A percentile compares a stretch with the other conserved stretches of the same genome.
Conservation (phyloP, 2,113 vertebrate genomes). For the Holacanthus passer region DNA sequence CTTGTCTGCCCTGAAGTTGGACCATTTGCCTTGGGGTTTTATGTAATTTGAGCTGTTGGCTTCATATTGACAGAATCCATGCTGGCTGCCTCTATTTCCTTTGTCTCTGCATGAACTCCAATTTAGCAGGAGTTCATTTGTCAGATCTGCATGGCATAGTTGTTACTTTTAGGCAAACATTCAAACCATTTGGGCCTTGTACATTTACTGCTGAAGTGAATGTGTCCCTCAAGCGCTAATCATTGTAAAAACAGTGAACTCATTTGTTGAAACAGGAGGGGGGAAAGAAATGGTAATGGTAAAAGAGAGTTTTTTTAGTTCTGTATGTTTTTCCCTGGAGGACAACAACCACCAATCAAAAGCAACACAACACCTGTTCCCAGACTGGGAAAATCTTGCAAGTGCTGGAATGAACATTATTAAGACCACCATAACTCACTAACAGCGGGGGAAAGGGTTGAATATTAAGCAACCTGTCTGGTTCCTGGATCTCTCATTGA, state of each 20-base stretch:
- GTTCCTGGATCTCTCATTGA: constrained; percentile 42
- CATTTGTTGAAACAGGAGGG: constrained; percentile 61
- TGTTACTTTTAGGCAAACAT: constrained; percentile 39
- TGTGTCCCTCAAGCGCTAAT: constrained; percentile 55
- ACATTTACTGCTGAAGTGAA: constrained; percentile 46
- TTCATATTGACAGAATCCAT: constrained; percentile 34
- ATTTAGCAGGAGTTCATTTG: constrained; percentile 31
- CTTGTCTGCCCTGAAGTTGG: constrained; percentile 32
- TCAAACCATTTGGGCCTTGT: constrained; percentile 18
- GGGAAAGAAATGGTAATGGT: constrained; percentile 19
- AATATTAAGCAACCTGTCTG: constrained; percentile 50
- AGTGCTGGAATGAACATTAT: constrained; percentile 58
- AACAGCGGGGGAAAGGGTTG: constrained; percentile 21
- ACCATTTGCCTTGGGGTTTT: constrained; percentile 30
- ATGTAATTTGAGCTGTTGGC: constrained; percentile 41
- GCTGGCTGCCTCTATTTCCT: constrained; percentile 20
- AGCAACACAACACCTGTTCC: constrained; percentile 55
- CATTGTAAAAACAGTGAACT: constrained; percentile 64
- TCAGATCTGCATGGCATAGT: constrained; percentile 4
- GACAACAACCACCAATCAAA: constrained; percentile 37
- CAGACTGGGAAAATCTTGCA: constrained; percentile 26
- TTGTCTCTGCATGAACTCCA: constrained; percentile 37
- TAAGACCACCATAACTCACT: constrained; percentile 41
- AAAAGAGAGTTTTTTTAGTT: constrained; percentile 23
- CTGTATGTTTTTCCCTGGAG: constrained; percentile 1